Percentiles rank a stretch among this genome's conserved stretches.
phyloP scores from a whole-genome alignment of 2,113 vertebrate genomes.

The Serinus canaria region DNA sequence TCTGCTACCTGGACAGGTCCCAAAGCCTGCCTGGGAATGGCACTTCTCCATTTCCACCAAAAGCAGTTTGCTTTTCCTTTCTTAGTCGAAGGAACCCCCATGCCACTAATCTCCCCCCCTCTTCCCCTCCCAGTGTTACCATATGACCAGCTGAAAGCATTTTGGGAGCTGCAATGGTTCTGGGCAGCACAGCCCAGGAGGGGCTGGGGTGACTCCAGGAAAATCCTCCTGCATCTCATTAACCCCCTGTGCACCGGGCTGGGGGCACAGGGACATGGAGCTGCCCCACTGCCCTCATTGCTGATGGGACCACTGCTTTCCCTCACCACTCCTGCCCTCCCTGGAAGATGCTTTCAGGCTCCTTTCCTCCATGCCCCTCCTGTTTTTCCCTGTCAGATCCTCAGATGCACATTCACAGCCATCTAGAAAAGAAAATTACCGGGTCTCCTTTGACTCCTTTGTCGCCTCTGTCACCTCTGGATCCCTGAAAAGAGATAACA shows the following conservation, averaged over 20 bases:
- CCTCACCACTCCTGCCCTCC: not conserved
- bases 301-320: not conserved
- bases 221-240: not conserved
- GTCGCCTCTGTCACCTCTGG: constrained; percentile 87
- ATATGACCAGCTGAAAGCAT: not conserved
- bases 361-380: not conserved
- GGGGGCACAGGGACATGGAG: not conserved
- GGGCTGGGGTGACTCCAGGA: not conserved
- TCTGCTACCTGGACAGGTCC: not conserved
- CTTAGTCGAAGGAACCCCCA: not conserved
- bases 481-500: constrained; percentile 78
- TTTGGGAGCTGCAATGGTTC: not conserved
- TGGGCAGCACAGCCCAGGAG: not conserved
- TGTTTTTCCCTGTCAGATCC: not conserved
- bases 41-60: not conserved
- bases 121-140: not conserved
- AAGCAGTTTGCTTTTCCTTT: not conserved
- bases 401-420: not conserved
- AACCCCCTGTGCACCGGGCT: rapidly evolving
- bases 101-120: rapidly evolving
- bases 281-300: not conserved
- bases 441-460: constrained; percentile 90
- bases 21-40: not conserved
- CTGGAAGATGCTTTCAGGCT: not conserved
- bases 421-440: constrained; percentile 70